Base-by-base conservation (phyloP, 2,797 vertebrate species). In the Echeneis naucrates region DNA sequence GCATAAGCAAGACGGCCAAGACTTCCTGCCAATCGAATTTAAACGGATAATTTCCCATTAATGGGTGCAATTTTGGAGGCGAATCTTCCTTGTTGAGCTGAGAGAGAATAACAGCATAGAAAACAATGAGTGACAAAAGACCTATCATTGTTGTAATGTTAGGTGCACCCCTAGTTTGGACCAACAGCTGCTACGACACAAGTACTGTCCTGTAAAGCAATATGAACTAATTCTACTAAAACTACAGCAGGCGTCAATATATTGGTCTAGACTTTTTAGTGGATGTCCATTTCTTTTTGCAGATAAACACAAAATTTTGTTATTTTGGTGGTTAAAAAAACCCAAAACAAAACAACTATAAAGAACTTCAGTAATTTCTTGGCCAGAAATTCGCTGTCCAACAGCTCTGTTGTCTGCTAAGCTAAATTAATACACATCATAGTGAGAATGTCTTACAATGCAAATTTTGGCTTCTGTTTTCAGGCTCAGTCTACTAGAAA, bases 1-100 rank as follows among this genome's bases (percentile, higher is more conserved):
- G 68, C 42, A 62, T 44, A 16, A 70, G 30, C 40, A 44, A 57
- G 23, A 35, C 60, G 44, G 24, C 12, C 32, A 69, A 16, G 54
- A 58, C 35, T 5, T 67, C 17, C 35, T 35, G 16, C 27, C 24
- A 65, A 1, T 0, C 23, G 17, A 17, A 37, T 78, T 75, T 62
- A 56, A 76, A 73, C 69, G 27, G 61, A 68, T 68, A 68, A 81
- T 81, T 72, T 71, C 19, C 51, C 50, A 38, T 59, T 81, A 83
- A 86, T 69, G 53, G 73, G 72, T 38, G 67, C 16, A 61, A 71
- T 70, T 73, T 78, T 65, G 54, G 57, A 59, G 73, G 40, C 23
- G 67, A 72, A 72, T 81, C 59, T 77, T 75, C 48, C 32, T n/a
- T 60, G 38, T 59, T 44, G 60, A 42, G 60, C 61, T 85, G 61